Evolutionary conservation across 1,140 invertebrate species (phyloP), one percentile per base, ranked within the genome.

Genomic region (Anoplolepis gracilipes): DNA sequence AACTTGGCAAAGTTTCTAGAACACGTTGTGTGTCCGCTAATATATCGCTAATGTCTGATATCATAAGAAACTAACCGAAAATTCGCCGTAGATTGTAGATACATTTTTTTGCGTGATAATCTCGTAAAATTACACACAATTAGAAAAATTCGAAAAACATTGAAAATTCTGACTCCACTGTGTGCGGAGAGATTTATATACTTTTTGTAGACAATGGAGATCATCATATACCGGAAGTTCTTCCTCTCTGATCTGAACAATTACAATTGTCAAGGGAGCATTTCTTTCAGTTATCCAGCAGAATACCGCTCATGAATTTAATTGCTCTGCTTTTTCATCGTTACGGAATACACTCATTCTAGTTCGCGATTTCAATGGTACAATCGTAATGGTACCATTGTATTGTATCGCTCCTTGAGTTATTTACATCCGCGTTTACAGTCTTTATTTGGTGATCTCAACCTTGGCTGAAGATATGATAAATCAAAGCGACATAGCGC

Each of bases 391-490:
- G 59, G 42, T 53, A 36, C 62, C 39, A 73, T 82, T 82, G 78
- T 82, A 61, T 59, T 13, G 36, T 28, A 49, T 42, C 67, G 53
- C 78, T 5, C 36, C 53, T 82, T 73, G 78, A 82, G 53, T 82
- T 82, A 82, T 82, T 82, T 82, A 59, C 78, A 59, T 11, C 36
- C 36, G 36, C 49, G 16, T 82, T 73, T 73, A 53, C 61, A 59
- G 25, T 82, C 78, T 82, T 82, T 39, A 82, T 59, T 46, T 30
- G 33, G 36, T 30, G 53, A 36, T 57, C 49, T 28, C 36, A 55
- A 42, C 67, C 78, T 82, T 82, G 78, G 53, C 25, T n/a, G 36
- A 42, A 53, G 46, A 72, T 82, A 82, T 82, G 78, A 82, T 59
- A 82, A 82, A 82, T 81, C 67, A 67, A 82, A 67, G 78, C 53